Evolutionary conservation across 2,797 vertebrate genomes (phyloP).

Genomic region (Sebastes glaucus): DNA sequence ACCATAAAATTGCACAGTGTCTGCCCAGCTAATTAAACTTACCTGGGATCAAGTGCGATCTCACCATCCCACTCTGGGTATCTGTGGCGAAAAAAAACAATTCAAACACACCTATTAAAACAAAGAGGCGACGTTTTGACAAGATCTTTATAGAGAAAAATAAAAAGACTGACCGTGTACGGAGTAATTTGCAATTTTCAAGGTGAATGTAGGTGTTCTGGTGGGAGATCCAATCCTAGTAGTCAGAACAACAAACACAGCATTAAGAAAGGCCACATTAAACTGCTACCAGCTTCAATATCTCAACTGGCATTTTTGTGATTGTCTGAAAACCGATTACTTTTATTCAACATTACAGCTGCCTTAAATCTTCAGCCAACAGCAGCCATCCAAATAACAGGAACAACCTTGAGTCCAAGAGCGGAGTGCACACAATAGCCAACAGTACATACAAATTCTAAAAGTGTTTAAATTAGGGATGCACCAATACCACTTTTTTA

Average conservation of each 20-base stretch:
- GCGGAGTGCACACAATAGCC: not conserved
- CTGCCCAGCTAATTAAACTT: not conserved
- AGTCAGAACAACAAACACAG: slow-evolving; percentile 38
- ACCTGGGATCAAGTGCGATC: slow-evolving; percentile 65
- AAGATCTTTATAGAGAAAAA: not conserved
- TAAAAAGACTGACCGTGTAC: slow-evolving; percentile 85
- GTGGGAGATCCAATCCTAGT: slow-evolving; percentile 93
- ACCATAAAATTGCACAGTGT: not conserved
- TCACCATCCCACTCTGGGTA: slow-evolving; percentile 92
- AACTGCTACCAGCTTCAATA: not conserved
- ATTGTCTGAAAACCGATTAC: not conserved
- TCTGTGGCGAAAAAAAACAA: slow-evolving; percentile 62
- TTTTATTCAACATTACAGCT: not conserved
- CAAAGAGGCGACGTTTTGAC: not conserved
- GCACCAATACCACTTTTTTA: too few species aligned
- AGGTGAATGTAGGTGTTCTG: slow-evolving; percentile 90
- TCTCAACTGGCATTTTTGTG: not conserved
- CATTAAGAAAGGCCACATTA: not conserved
- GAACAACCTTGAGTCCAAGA: not conserved
- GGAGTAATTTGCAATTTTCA: slow-evolving; percentile 87
- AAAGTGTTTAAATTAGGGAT: not conserved
- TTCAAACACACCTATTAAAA: not conserved
- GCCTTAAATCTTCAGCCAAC: not conserved
- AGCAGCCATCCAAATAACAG: not conserved
- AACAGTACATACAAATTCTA: not conserved